Base-by-base conservation (phyloP, 2,888 invertebrate genomes). In the Steromphala cineraria region DNA sequence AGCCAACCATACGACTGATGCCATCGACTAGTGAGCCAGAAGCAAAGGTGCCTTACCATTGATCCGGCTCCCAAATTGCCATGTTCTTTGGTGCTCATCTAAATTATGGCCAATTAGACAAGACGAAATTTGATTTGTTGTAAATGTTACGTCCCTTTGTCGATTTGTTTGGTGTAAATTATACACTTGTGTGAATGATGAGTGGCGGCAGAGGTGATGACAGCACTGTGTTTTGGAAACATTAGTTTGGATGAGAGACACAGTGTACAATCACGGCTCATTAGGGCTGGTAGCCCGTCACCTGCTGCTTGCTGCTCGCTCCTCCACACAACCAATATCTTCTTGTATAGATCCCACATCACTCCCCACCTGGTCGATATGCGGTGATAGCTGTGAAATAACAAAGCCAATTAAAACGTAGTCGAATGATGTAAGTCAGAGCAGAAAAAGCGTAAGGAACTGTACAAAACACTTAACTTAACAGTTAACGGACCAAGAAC, bases 91-190 rank as follows among this genome's bases (percentile, higher is more conserved):
- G 28, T 62, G 28, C 62, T 62, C 62, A 62, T 62, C 62, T 62
- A 17, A 62, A 62, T 62, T 62, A 62, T 62, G 62, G 62, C 62
- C 62, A 62, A 62, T 62, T 62, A 62, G 62, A 62, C 62, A 62
- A 62, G 62, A 28, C 28, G 62, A 62, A 62, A 62, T 62, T 62
- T 62, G 62, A 62, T 62, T 62, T 62, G 62, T 21, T 62, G 62
- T 62, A 62, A 62, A 62, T 62, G 62, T 62, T 62, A 62, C 62
- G 62, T 62, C 28, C 62, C 62, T 28, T 15, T 62, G 62, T 62
- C 62, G 62, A 62, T 62, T 62, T 62, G 62, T 62, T 62, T 62
- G 62, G 62, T 62, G 62, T 62, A 62, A 62, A 62, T 62, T 62
- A 62, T 62, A 62, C 62, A 62, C 62, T 62, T 62, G 62, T 28